Percentiles rank a stretch among this genome's conserved stretches.
phyloP scores from a whole-genome alignment of 2,797 vertebrate genomes.

The Carduelis carduelis region DNA sequence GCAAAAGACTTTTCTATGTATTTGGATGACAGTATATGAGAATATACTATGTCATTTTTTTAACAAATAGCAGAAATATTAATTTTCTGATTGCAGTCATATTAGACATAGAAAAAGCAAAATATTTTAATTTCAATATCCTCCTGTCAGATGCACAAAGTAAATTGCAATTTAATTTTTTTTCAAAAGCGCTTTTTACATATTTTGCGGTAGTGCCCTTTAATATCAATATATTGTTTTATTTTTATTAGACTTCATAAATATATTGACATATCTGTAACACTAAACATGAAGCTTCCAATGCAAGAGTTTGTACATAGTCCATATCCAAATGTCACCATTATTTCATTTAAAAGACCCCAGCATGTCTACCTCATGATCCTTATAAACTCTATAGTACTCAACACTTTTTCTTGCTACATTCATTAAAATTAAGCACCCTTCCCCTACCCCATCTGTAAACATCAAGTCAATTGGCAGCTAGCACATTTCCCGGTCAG shows the following conservation, averaged over 20 bases:
- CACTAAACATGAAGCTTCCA: constrained; percentile 63
- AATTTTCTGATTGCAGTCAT: constrained; percentile 15
- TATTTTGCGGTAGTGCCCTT: constrained; percentile 34
- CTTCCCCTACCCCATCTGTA: constrained; percentile 76
- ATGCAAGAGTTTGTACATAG: constrained; percentile 69
- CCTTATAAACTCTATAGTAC: constrained; percentile 69
- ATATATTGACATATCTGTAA: constrained; percentile 59
- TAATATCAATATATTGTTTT: constrained; percentile 26
- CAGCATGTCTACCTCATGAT: constrained; percentile 75
- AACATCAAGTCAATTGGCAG: constrained; percentile 81
- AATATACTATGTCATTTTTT: constrained; percentile 40
- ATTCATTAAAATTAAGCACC: constrained; percentile 75
- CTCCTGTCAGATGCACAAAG: constrained; percentile 18
- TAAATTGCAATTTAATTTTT: constrained; percentile 45
- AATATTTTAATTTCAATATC: constrained; percentile 37
- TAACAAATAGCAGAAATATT: constrained; percentile 7
- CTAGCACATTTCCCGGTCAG: constrained; percentile 82
- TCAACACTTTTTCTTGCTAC: constrained; percentile 72
- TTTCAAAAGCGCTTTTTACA: neutral
- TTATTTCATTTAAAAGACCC: constrained; percentile 66
- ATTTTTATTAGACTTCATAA: constrained; percentile 54
- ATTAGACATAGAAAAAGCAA: constrained; percentile 18
- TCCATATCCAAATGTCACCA: constrained; percentile 69
- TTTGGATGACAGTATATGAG: constrained; percentile 59
- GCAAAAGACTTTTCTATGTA: constrained; percentile 24